phyloP scores from a whole-genome alignment of 2,113 vertebrate genomes.

The Geococcyx californianus region DNA sequence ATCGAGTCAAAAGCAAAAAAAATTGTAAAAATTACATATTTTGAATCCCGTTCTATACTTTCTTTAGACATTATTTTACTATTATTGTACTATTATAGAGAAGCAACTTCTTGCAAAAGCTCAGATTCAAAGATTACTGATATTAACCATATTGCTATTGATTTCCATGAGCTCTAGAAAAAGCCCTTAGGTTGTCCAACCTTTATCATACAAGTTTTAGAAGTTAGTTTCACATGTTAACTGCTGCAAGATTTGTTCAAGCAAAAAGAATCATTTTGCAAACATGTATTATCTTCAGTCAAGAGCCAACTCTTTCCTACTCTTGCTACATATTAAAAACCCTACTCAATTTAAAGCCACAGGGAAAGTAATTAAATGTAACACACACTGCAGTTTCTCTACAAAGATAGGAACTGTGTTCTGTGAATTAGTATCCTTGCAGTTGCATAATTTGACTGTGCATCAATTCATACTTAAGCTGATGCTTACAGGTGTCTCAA shows the following conservation, averaged over 20 bases:
- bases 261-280: not conserved
- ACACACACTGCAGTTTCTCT: not conserved
- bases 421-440: not conserved
- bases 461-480: not conserved
- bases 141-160: not conserved
- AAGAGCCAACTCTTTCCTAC: not conserved
- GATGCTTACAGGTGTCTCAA: not conserved
- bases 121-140: not conserved
- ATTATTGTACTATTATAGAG: not conserved
- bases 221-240: not conserved
- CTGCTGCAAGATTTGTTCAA: not conserved
- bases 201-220: not conserved
- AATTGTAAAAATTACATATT: not conserved
- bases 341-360: not conserved
- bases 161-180: not conserved
- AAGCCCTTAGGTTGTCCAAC: not conserved
- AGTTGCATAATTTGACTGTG: not conserved
- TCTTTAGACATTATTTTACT: not conserved
- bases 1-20: not conserved
- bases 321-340: not conserved
- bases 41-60: not conserved
- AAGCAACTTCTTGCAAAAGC: not conserved
- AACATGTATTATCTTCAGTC: not conserved
- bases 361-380: not conserved
- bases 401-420: not conserved